Conservation (phyloP, 2,888 invertebrate species). For the Hedychridium roseum region DNA sequence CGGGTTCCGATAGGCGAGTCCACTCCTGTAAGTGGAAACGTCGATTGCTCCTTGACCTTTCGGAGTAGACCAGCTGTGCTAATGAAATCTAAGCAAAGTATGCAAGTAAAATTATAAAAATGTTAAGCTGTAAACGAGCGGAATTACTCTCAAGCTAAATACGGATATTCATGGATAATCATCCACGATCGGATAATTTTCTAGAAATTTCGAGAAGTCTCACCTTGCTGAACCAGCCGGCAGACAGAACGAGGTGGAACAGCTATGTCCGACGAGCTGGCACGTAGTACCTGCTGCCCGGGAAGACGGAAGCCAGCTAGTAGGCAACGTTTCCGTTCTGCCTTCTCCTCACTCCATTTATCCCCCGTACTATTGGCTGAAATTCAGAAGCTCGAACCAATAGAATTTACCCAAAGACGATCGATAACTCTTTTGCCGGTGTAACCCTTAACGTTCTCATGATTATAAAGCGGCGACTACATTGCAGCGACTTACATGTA, state of each 20-base stretch:
- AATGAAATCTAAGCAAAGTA: slow-evolving; percentile 46
- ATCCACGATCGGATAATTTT: neutral
- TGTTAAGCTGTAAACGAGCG: neutral
- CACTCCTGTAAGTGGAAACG: neutral
- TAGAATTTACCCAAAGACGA: no score
- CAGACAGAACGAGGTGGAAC: slow-evolving; percentile 58
- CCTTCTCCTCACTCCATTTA: no score
- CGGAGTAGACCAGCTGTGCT: slow-evolving; percentile 43
- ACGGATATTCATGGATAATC: neutral
- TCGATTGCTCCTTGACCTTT: slow-evolving; percentile 19
- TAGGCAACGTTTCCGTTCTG: slow-evolving; percentile 45
- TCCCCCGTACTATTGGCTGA: no score
- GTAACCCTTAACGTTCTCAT: no score
- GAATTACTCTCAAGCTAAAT: slow-evolving; percentile 16
- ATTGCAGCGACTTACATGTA: no score
- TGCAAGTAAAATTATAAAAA: neutral
- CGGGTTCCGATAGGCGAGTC: neutral
- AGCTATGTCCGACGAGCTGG: slow-evolving; percentile 61
- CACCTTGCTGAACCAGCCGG: slow-evolving; percentile 47
- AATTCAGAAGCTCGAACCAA: no score
- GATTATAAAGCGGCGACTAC: no score
- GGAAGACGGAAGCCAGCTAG: slow-evolving; percentile 59
- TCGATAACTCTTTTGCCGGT: no score
- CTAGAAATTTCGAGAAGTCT: neutral
- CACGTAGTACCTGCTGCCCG: no score